phyloP scores from a whole-genome alignment of 1,140 invertebrate genomes.

The Streblospio benedicti region DNA sequence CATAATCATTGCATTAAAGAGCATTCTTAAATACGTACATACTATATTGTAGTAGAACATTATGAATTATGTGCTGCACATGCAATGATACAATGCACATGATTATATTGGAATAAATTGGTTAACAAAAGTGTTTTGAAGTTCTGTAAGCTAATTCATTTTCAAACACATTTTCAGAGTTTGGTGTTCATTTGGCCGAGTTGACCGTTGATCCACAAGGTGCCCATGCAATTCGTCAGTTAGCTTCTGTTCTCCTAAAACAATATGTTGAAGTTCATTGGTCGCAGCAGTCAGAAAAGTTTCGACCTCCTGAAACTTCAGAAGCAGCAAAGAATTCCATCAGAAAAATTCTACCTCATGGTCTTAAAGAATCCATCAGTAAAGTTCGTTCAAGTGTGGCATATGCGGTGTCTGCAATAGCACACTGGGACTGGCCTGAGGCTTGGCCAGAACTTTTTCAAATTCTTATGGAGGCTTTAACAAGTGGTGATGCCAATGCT shows the following conservation, averaged over 20 bases:
- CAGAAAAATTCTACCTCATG: constrained; percentile 59
- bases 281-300: constrained; percentile 56
- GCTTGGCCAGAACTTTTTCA: constrained; percentile 67
- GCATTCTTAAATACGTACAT: no score
- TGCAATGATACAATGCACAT: no score
- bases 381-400: constrained; percentile 64
- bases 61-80: no score
- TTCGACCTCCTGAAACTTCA: constrained; percentile 55
- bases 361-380: constrained; percentile 61
- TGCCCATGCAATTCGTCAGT: constrained; percentile 55
- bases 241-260: constrained; percentile 65
- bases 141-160: no score
- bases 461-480: constrained; percentile 57
- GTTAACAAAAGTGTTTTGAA: no score
- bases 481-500: constrained; percentile 49
- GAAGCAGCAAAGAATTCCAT: constrained; percentile 57
- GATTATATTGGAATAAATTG: no score
- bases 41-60: no score
- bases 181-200: constrained; percentile 65
- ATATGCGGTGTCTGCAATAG: constrained; percentile 66
- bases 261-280: constrained; percentile 71
- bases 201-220: constrained; percentile 61
- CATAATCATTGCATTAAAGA: no score
- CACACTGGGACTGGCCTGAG: constrained; percentile 71
- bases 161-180: constrained; percentile 56